Conservation (phyloP, 2,113 vertebrate genomes). For the Pteruthius melanotis region DNA sequence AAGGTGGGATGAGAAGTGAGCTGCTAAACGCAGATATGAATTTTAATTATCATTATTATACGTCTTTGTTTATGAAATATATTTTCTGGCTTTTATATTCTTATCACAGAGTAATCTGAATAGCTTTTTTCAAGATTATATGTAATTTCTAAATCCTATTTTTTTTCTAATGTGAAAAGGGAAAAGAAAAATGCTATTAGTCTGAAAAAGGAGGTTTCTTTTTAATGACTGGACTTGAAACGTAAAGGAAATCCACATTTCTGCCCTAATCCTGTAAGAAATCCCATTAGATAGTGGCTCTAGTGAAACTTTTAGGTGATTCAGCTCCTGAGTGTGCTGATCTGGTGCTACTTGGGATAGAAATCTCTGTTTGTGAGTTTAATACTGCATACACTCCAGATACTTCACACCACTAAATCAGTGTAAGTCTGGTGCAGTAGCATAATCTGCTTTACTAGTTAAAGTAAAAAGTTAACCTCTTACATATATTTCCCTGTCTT, state of each 20-base stretch:
- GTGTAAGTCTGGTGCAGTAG: not conserved
- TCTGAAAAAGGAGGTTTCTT: not conserved
- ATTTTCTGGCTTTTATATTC: not conserved
- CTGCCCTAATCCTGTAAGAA: conserved; percentile 1
- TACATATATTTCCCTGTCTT: not conserved
- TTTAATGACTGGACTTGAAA: not conserved
- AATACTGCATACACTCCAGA: not conserved
- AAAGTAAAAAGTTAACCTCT: conserved; percentile 31
- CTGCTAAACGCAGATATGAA: not conserved
- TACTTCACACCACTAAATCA: not conserved
- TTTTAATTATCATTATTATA: not conserved
- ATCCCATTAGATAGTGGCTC: not conserved
- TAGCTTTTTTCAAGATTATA: not conserved
- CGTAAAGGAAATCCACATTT: not conserved
- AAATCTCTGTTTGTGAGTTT: conserved; percentile 8
- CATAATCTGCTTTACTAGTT: conserved; percentile 22
- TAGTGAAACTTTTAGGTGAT: not conserved
- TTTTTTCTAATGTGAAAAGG: not conserved
- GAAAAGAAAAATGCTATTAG: not conserved
- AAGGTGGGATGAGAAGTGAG: not conserved
- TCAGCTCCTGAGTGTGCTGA: not conserved
- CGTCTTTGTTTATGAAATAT: not conserved
- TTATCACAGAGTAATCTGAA: not conserved
- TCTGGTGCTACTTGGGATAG: not conserved
- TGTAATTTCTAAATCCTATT: not conserved